Evolutionary conservation across 2,113 vertebrate species (phyloP).

Genomic region (Centrocercus urophasianus): DNA sequence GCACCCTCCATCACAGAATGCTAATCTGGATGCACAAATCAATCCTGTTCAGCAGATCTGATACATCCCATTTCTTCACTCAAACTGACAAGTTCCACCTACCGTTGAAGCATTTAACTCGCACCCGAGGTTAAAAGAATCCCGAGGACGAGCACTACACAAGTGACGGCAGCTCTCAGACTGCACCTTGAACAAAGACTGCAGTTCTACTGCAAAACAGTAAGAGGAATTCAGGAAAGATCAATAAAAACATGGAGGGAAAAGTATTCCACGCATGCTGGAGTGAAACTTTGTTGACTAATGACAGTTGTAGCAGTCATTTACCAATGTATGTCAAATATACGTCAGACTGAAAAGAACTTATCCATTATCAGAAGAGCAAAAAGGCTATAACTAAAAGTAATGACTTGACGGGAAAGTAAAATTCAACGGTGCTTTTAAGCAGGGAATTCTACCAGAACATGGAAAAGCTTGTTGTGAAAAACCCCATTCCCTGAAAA

Average conservation of each 20-base stretch:
- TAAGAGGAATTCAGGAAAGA: background rate
- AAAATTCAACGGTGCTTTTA: background rate
- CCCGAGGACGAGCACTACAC: background rate
- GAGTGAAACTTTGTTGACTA: background rate
- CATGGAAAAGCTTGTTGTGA: background rate
- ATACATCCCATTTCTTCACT: background rate
- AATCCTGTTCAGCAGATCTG: background rate
- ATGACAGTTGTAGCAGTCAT: background rate
- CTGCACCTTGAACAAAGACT: background rate
- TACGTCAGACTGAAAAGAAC: background rate
- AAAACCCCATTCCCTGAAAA: background rate
- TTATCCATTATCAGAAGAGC: background rate
- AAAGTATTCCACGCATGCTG: background rate
- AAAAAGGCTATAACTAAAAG: background rate
- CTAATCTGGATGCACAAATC: background rate
- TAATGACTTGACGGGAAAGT: background rate
- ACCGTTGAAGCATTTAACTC: background rate
- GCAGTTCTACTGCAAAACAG: background rate
- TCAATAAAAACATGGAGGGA: background rate
- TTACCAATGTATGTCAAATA: background rate
- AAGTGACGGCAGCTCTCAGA: background rate
- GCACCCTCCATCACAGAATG: background rate
- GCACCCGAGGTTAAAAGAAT: background rate
- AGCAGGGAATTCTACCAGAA: background rate
- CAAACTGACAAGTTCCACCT: background rate